Base-by-base conservation (phyloP, 2,888 invertebrate genomes). In the Nymphalis polychloros region DNA sequence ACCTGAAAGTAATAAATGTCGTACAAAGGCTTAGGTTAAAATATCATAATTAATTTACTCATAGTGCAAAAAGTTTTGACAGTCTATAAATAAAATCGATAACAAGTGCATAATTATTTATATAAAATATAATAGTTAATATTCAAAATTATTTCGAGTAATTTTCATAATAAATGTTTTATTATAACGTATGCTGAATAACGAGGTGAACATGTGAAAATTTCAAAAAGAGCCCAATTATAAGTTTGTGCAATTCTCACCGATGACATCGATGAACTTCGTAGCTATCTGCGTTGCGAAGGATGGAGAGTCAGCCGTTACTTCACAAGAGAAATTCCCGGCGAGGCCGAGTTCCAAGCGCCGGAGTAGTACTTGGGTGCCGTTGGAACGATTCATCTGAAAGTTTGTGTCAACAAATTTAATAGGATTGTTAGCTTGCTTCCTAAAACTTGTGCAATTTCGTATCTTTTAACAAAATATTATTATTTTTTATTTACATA, bases 271-370 rank as follows among this genome's bases (percentile, higher is more conserved):
- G 84, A 97, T 94, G 77, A 94, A 92, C 78, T 94, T 94, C 47
- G 93, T 89, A 64, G 94, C 95, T 27, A 93, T 93, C 77, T 94
- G 94, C 3, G 96, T 96, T 23, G 95, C 94, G 84, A 96, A 95
- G 53, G 94, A 94, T 10, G 95, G 95, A 13, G 94, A 94, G 79
- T 96, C 96, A 0, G 95, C 95, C 8, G 96, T 96, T 72, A 96
- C 96, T 87, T 96, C 96, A 83, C 96, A 96, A 81, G 94, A 95
- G 89, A 96, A 96, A 92, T 95, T 96, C 7, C 96, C 96, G 49
- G 96, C 94, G 65, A 96, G 88, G 63, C 93, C 93, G 77, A 96
- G 94, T 77, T 95, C 95, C 79, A 96, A 93, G 75, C 95, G 93
- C 74, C 94, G 93, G 72, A 96, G 94, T 71, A 95, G 92, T 64